phyloP scores from a whole-genome alignment of 2,113 vertebrate species.

The Ctenomys sociabilis region DNA sequence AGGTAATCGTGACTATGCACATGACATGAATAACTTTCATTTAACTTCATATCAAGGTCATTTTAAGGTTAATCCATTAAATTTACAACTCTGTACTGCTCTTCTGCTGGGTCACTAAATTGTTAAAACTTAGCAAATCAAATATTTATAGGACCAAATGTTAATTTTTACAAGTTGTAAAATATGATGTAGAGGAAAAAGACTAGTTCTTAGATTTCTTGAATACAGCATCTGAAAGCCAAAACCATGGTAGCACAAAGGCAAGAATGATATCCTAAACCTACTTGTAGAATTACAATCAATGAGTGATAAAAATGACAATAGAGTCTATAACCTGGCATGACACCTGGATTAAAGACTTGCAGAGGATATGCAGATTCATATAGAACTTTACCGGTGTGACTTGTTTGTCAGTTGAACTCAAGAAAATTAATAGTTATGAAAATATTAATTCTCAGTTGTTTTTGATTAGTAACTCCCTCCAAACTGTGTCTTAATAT shows the following conservation, averaged over 20 bases:
- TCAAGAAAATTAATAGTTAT: conserved; percentile 51
- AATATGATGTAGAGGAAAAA: background rate
- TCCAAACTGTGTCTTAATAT: background rate
- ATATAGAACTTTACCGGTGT: background rate
- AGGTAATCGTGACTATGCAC: conserved; percentile 29
- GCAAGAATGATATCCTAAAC: conserved; percentile 9
- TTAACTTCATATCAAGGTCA: conserved; percentile 51
- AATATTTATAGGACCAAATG: conserved; percentile 54
- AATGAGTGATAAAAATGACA: conserved; percentile 28
- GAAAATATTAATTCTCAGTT: conserved; percentile 14
- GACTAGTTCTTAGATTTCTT: conserved; percentile 14
- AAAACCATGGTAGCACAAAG: background rate
- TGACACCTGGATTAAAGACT: conserved; percentile 25
- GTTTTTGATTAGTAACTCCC: conserved; percentile 26
- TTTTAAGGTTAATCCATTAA: conserved; percentile 48
- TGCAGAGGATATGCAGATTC: background rate
- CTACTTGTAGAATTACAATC: conserved; percentile 10
- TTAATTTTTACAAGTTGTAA: conserved; percentile 54
- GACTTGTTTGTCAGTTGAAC: conserved; percentile 46
- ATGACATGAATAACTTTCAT: conserved; percentile 19
- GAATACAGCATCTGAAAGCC: background rate
- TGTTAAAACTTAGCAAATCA: conserved; percentile 51
- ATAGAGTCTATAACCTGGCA: background rate
- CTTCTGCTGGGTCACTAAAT: conserved; percentile 14
- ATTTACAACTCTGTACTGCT: conserved; percentile 5